Evolutionary conservation across 2,888 invertebrate species (phyloP).

Genomic region (Magallana nippona): DNA sequence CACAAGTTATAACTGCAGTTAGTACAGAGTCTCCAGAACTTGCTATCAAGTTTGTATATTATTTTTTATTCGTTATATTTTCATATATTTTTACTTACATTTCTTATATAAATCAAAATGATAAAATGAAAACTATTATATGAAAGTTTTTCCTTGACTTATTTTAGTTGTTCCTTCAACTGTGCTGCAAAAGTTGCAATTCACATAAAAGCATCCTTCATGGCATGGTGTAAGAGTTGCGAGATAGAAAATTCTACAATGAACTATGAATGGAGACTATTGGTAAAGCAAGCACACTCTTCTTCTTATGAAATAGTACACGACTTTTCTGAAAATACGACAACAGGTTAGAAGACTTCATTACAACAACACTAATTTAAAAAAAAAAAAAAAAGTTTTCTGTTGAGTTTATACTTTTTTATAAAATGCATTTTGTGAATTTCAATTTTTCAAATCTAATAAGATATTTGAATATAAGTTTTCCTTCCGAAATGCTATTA

Average conservation of each 20-base stretch:
- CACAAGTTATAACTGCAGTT: neutral
- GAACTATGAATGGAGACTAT: neutral
- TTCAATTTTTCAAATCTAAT: no score
- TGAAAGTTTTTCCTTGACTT: neutral
- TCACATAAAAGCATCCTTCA: neutral
- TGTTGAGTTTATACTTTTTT: neutral
- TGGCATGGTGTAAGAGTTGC: slow-evolving; percentile 15
- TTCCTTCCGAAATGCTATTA: neutral
- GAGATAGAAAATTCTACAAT: neutral
- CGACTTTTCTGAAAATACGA: neutral
- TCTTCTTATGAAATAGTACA: neutral
- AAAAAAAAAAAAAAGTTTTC: no score
- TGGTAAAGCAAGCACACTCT: neutral
- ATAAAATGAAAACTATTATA: neutral
- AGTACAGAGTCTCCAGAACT: neutral
- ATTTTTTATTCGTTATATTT: no score
- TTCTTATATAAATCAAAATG: neutral
- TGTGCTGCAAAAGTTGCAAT: neutral
- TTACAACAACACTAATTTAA: neutral
- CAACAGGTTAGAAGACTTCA: neutral
- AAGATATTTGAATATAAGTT: neutral
- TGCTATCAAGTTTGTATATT: neutral
- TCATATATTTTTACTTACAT: neutral
- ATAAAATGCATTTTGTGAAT: no score
- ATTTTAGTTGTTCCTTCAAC: neutral